Conservation (phyloP, 1,140 invertebrate genomes). For the Drosophila punjabiensis region DNA sequence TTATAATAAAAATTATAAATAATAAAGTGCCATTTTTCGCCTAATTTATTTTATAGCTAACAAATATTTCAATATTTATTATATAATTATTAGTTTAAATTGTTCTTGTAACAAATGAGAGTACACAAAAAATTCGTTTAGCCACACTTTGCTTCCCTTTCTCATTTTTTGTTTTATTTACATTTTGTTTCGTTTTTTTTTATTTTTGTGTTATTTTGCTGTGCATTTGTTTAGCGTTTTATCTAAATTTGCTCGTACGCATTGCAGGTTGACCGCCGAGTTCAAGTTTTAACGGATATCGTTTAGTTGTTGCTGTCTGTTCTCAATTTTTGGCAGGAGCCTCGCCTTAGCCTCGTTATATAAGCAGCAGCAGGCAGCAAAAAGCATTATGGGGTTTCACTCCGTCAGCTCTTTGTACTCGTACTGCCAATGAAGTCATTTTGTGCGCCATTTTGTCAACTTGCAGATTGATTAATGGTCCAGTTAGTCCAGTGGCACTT, state of each 20-base stretch:
- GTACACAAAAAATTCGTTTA: background rate
- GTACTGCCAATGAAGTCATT: slow-evolving; percentile 74
- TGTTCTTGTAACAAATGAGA: background rate
- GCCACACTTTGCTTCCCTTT: slow-evolving; percentile 14
- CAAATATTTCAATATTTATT: background rate
- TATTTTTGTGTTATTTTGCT: slow-evolving; percentile 34
- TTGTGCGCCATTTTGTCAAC: slow-evolving; percentile 70
- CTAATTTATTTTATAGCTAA: background rate
- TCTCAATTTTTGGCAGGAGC: slow-evolving; percentile 67
- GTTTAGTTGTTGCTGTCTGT: slow-evolving; percentile 46
- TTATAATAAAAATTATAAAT: background rate
- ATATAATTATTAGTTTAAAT: background rate
- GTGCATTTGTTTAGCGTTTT: slow-evolving; percentile 67
- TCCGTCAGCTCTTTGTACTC: slow-evolving; percentile 27
- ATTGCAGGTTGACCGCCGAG: slow-evolving; percentile 76
- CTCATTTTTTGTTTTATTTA: slow-evolving; percentile 34
- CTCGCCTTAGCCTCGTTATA: slow-evolving; percentile 64
- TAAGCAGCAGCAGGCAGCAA: slow-evolving; percentile 14
- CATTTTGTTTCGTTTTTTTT: slow-evolving; percentile 29
- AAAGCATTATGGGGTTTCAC: slow-evolving; percentile 31
- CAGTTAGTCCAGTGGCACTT: slow-evolving; percentile 30
- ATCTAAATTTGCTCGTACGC: slow-evolving; percentile 74
- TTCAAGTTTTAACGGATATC: slow-evolving; percentile 82
- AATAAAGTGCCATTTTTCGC: background rate
- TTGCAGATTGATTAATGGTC: slow-evolving; percentile 74